Percentiles rank a stretch among this genome's conserved stretches.
phyloP scores from a whole-genome alignment of 2,797 vertebrate species.

The Iguana delicatissima region DNA sequence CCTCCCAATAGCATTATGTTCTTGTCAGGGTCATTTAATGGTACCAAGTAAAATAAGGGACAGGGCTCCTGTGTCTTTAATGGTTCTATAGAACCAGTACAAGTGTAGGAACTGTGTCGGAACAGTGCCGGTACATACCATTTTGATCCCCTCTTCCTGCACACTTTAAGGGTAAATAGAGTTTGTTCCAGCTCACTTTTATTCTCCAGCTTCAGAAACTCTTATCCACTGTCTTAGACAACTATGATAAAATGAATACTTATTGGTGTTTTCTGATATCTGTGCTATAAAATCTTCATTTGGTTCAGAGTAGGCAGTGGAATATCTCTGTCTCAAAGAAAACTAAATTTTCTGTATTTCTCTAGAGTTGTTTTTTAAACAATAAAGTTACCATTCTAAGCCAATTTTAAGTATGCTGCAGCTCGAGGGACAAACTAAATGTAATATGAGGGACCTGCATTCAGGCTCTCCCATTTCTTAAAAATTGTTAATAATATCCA shows the following conservation, averaged over 20 bases:
- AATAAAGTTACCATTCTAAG: background rate
- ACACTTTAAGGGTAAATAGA: background rate
- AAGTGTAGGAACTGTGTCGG: background rate
- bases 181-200: background rate
- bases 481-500: background rate
- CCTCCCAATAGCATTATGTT: background rate
- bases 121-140: background rate
- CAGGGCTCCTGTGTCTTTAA: no score
- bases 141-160: background rate
- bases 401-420: background rate
- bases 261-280: background rate
- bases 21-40: background rate
- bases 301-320: background rate
- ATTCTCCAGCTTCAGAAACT: background rate
- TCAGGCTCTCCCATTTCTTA: background rate
- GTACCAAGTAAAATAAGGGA: no score
- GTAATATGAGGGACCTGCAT: background rate
- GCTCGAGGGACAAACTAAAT: background rate
- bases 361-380: background rate
- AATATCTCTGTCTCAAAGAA: no score
- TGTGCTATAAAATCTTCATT: background rate
- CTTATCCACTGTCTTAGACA: background rate
- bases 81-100: no score
- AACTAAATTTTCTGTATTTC: background rate
- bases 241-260: slow-evolving; percentile 8